A percentile compares a stretch with the other conserved stretches of the same genome.
phyloP scores from a whole-genome alignment of 2,113 vertebrate genomes.

The Orycteropus afer region DNA sequence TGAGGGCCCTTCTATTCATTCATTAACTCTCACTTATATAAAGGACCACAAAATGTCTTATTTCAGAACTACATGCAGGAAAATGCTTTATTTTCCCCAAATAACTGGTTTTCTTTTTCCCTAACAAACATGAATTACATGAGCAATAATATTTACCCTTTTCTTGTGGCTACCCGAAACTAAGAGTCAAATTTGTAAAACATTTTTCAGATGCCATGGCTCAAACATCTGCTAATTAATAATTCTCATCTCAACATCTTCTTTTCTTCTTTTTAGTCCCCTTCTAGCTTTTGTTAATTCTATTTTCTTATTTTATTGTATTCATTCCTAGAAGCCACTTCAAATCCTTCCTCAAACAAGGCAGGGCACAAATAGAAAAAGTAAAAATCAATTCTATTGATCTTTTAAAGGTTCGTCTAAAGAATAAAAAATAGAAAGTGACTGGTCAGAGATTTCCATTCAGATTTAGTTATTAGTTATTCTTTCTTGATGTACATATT shows the following conservation, averaged over 20 bases:
- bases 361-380: background rate
- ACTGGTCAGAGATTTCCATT: background rate
- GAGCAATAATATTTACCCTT: background rate
- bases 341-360: background rate
- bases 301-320: background rate
- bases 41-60: background rate
- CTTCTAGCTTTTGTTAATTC: background rate
- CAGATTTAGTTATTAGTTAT: background rate
- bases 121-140: background rate
- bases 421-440: constrained; percentile 28
- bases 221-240: background rate
- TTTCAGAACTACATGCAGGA: background rate
- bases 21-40: background rate
- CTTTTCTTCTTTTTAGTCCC: background rate
- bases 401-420: constrained; percentile 5
- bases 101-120: background rate
- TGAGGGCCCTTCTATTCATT: background rate
- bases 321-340: background rate
- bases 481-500: background rate
- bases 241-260: background rate
- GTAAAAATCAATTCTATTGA: background rate
- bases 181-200: background rate
- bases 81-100: background rate
- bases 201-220: background rate
- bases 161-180: background rate